These are phyloP conservation scores for Stegodyphus mimosarum DNA, from an alignment of 1,140 invertebrate species.

Conservation along the genomic window DNA sequence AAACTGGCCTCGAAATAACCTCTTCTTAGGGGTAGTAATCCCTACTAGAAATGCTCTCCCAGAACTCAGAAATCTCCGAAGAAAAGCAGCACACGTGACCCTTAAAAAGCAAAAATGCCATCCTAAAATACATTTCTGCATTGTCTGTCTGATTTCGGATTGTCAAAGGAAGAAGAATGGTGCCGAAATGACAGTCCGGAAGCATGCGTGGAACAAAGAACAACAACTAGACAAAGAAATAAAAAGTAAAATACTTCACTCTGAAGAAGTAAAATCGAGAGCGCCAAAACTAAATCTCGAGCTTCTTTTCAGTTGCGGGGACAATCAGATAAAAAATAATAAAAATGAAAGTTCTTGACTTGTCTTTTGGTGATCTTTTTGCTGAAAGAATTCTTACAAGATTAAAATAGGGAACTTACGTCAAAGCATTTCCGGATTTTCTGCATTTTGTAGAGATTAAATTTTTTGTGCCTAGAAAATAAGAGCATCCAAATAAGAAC, in stretches of 20 bases:
- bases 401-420: slow-evolving; percentile 12
- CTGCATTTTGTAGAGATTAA: too few species aligned
- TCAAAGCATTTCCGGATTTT: too few species aligned
- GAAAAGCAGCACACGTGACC: too few species aligned
- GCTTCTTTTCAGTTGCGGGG: slow-evolving; percentile 11
- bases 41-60: too few species aligned
- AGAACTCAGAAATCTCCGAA: too few species aligned
- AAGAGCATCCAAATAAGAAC: too few species aligned
- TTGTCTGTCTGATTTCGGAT: slow-evolving; percentile 38
- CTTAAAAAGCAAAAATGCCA: too few species aligned
- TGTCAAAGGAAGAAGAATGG: slow-evolving; percentile 12
- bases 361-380: slow-evolving; percentile 32
- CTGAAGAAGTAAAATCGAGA: neutral
- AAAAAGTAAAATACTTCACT: neutral
- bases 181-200: slow-evolving; percentile 26
- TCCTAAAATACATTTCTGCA: slow-evolving; percentile 23
- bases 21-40: too few species aligned
- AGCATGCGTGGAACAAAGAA: neutral
- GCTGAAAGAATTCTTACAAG: slow-evolving; percentile 27
- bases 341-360: neutral
- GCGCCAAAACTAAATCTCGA: neutral
- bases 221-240: neutral
- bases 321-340: slow-evolving; percentile 5
- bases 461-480: too few species aligned
- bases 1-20: too few species aligned